These are phyloP conservation scores for Otolemur garnettii DNA, from an alignment of 2,113 vertebrate species.

Conservation along the genomic window DNA sequence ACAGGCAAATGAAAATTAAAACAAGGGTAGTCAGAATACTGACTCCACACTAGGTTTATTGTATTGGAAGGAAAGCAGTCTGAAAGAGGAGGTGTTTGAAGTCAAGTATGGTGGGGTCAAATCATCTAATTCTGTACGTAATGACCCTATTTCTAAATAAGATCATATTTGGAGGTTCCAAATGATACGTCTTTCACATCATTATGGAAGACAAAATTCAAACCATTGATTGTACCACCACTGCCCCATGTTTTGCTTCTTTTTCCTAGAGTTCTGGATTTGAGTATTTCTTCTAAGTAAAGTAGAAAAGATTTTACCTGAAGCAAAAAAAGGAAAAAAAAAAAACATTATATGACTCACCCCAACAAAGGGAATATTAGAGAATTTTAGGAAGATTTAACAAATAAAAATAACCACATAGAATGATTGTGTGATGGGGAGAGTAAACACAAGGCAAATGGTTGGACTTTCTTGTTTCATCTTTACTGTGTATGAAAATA, in stretches of 20 bases:
- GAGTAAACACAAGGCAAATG: neutral
- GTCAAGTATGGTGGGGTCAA: neutral
- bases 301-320: neutral
- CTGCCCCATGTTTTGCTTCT: too few species aligned
- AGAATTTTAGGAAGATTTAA: neutral
- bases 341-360: neutral
- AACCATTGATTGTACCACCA: too few species aligned
- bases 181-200: too few species aligned
- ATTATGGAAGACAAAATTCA: too few species aligned
- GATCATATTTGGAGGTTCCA: too few species aligned
- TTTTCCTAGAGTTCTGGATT: too few species aligned
- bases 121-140: neutral
- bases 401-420: neutral
- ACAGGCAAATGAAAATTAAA: neutral
- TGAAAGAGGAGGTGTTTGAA: neutral
- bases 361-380: neutral
- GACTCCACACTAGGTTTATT: neutral
- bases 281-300: neutral
- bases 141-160: too few species aligned
- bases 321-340: neutral
- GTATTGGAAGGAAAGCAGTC: neutral
- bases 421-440: neutral
- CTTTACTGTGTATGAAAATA: neutral
- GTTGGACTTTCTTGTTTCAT: neutral
- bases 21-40: neutral